Base-by-base conservation (phyloP, 1,140 invertebrate genomes). In the Condylostylus longicornis region DNA sequence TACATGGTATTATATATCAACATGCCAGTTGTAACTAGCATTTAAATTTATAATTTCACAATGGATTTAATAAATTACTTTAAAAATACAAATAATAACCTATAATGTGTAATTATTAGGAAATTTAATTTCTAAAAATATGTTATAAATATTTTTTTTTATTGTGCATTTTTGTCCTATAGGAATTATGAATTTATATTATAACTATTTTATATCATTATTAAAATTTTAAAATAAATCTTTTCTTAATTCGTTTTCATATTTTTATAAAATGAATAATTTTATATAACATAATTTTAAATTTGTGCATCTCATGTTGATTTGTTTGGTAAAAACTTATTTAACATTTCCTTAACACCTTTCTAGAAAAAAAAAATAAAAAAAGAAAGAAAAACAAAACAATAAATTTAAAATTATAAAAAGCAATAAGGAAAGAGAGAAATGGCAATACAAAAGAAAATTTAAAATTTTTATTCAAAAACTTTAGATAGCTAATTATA, bases 261-360 rank as follows among this genome's bases (percentile, higher is more conserved):
- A 27, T n/a, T 27, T 27, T 27, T 5, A 8, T 27, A n/a, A n/a
- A 13, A n/a, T 27, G 10, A 27, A 27, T 27, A n/a, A 27, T 27
- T 27, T 27, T 27, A n/a, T 27, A 27, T 27, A 27, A n/a, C 10
- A 13, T 4, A 27, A 27, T 10, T n/a, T 27, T 27, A 27, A n/a
- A 27, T 27, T 12, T 9, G 15, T 12, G 15, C 10, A 14, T 22
- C 21, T 34, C 33, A 34, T n/a, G 18, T 19, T 22, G 33, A 13
- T 34, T 22, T 34, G 33, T 34, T 34, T 12, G 33, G 33, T 34
- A 34, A 22, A 15, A 34, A 34, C 21, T 21, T 34, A 34, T 34
- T 34, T 17, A 34, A 34, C 33, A 34, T 34, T 34, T 34, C 33
- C 33, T 34, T 34, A 19, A 34, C 33, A 20, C 33, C 33, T 34